Evolutionary conservation across 1,140 invertebrate genomes (phyloP).

Genomic region (Leptinotarsa undecemlineata): DNA sequence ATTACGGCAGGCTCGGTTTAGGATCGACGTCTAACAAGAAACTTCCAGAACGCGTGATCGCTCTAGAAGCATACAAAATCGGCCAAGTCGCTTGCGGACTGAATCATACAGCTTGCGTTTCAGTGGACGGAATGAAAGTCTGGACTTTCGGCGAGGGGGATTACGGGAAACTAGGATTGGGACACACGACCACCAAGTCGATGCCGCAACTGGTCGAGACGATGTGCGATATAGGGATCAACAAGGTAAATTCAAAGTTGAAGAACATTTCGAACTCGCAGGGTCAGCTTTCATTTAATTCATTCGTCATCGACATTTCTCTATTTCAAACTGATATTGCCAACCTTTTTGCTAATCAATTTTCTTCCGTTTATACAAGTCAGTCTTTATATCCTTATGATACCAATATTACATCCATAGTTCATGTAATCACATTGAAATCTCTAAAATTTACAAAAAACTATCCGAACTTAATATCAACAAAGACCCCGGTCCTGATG

Average conservation of each 20-base stretch:
- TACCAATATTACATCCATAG: too few relatives aligned
- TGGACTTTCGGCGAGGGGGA: conserved; percentile 74
- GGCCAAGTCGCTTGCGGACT: conserved; percentile 63
- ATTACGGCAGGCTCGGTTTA: conserved; percentile 68
- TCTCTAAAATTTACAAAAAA: too few relatives aligned
- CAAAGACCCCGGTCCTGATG: too few relatives aligned
- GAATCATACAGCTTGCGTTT: conserved; percentile 69
- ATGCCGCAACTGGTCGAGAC: conserved; percentile 63
- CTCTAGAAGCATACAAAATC: conserved; percentile 56
- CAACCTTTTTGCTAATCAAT: too few relatives aligned
- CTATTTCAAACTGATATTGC: too few relatives aligned
- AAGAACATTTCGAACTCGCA: too few relatives aligned
- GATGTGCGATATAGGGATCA: conserved; percentile 61
- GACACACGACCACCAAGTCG: conserved; percentile 61
- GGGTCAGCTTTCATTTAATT: too few relatives aligned
- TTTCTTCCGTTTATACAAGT: too few relatives aligned
- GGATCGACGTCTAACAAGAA: conserved; percentile 67
- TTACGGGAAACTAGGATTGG: conserved; percentile 68
- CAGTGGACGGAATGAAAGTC: conserved; percentile 62
- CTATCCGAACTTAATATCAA: too few relatives aligned
- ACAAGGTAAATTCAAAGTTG: conserved; percentile 51
- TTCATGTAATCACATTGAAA: too few relatives aligned
- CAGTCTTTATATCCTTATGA: too few relatives aligned
- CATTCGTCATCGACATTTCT: too few relatives aligned
- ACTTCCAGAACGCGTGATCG: conserved; percentile 62